Base-by-base conservation (phyloP, 2,797 vertebrate genomes). In the Halcyon badia region DNA sequence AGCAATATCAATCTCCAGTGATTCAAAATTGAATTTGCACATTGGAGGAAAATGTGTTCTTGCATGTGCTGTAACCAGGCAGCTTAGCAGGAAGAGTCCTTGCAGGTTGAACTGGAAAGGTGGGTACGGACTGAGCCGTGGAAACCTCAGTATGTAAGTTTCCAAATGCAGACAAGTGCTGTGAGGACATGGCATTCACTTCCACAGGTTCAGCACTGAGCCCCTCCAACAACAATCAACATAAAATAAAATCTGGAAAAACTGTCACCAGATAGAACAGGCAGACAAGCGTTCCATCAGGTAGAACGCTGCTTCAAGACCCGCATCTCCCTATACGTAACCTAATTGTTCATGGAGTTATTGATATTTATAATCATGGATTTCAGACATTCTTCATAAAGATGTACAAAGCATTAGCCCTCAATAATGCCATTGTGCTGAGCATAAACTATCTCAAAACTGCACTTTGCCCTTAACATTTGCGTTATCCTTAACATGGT, bases 21-120 rank as follows among this genome's bases (percentile, higher is more conserved):
- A 62, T 64, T 78, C 87, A 52, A 95, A 97, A 97, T 94, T 88
- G 86, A 87, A 96, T 96, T 83, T 97, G 72, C 57, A 70, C 61
- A 0, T 83, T 83, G 89, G 61, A 96, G 61, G 79, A 86, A 95
- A 86, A 83, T 41, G 69, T 78, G 80, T 80, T 96, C 65, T 83
- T 88, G 73, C 31, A 3, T 81, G 49, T 66, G 48, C 70, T 94
- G 31, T 95, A 95, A 94, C 81, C 93, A 94, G 70, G 68, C 94
- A 76, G 88, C 90, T 90, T 60, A 89, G 30, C 20, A 93, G 62
- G 72, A 89, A 48, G n/a, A 20, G 24, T 60, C 58, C 26, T 37
- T 0, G 0, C 85, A 51, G 66, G 79, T 24, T 88, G 92, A 77
- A 72, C 33, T 37, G 44, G 58, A 60, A 91, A 57, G 83, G 81